Conservation (phyloP, 2,113 vertebrate species). For the Grantiella picta region DNA sequence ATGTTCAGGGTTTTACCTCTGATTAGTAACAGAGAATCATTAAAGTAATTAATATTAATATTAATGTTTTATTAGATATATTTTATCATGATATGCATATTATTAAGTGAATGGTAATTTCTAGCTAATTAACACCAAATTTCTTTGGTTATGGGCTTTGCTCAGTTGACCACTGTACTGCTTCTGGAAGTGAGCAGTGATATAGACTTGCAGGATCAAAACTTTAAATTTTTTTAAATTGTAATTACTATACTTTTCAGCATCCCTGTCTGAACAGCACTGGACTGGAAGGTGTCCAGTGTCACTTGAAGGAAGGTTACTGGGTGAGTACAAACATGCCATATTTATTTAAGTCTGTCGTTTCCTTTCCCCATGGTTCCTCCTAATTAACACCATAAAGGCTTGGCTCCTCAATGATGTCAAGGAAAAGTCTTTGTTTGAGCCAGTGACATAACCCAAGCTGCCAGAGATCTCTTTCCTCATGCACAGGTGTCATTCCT, state of each 20-base stretch:
- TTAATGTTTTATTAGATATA: background rate
- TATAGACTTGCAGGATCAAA: background rate
- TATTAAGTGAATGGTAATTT: background rate
- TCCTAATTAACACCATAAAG: background rate
- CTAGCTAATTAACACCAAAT: background rate
- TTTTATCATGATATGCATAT: background rate
- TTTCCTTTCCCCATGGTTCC: background rate
- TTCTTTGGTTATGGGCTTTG: background rate
- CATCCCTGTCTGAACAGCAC: background rate
- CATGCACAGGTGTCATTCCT: conserved; percentile 28
- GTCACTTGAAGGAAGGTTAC: background rate
- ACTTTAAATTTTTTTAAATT: no score
- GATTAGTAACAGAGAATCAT: background rate
- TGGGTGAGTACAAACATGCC: background rate
- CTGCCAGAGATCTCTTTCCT: background rate
- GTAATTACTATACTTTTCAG: background rate
- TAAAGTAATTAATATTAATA: background rate
- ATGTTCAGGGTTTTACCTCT: background rate
- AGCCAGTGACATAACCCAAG: background rate
- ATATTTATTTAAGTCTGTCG: background rate
- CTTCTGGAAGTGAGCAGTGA: background rate
- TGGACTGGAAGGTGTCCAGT: background rate
- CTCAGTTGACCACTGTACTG: background rate
- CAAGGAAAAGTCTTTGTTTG: background rate
- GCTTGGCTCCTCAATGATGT: background rate